phyloP scores from a whole-genome alignment of 2,113 vertebrate genomes.

The Aspiorhynchus laticeps region DNA sequence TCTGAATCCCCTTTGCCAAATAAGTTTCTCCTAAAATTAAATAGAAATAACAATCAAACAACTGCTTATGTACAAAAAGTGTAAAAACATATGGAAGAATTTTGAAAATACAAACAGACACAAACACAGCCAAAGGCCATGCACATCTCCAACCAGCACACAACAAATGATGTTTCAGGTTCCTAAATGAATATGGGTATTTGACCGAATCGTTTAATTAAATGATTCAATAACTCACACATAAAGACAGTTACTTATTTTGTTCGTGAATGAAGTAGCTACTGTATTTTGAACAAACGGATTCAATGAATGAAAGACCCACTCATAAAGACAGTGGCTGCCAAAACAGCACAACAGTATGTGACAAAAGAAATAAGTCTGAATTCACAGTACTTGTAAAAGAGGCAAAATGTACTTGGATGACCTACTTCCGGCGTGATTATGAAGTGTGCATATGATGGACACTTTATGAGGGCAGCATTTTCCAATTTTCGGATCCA shows the following conservation, averaged over 20 bases:
- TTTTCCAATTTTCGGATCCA: too few relatives aligned
- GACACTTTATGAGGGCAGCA: too few relatives aligned
- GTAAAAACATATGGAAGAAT: neutral
- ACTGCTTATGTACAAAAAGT: neutral
- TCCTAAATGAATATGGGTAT: neutral
- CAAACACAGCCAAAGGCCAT: too few relatives aligned
- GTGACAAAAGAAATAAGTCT: too few relatives aligned
- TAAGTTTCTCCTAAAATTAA: neutral
- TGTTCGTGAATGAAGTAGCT: neutral
- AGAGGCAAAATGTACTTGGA: too few relatives aligned
- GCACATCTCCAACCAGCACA: too few relatives aligned
- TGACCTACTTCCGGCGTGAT: too few relatives aligned
- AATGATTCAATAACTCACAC: neutral
- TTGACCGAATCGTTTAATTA: too few relatives aligned
- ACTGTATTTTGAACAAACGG: neutral
- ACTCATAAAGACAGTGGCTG: neutral
- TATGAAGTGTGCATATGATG: too few relatives aligned
- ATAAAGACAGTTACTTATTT: neutral
- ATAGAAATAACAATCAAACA: neutral
- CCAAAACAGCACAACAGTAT: neutral
- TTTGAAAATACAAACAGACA: neutral
- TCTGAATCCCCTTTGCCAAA: neutral
- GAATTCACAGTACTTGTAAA: too few relatives aligned
- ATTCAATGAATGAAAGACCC: neutral
- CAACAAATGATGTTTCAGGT: neutral